Evolutionary conservation across 1,140 invertebrate genomes (phyloP), one percentile per base, ranked within the genome.

Genomic region (Apocrypta bakeri): DNA sequence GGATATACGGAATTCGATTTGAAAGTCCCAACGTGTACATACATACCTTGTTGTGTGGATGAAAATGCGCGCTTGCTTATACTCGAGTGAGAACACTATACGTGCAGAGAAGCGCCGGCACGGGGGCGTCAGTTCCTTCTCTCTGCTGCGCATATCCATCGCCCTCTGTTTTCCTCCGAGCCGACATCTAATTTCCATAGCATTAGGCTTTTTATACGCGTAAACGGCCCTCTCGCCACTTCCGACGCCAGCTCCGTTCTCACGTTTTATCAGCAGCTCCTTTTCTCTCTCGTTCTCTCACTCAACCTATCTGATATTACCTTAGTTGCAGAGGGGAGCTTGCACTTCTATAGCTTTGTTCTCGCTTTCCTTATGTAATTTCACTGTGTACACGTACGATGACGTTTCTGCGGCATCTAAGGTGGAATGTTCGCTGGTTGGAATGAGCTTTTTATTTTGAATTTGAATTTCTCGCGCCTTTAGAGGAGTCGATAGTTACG

Each of bases 111-210:
- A 29, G 64, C n/a, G 64, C 64, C 24, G 64, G 64, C 24, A 27
- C 17, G 9, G 9, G 64, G 64, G 64, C 27, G 27, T 66, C 14
- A 66, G 24, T 66, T 37, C 33, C 66, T 31, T 69, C 71, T 72
- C 79, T 79, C 72, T 29, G 63, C 25, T 11, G 27, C 76, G 25
- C 75, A 14, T 24, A 71, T 79, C 71, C 68, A 84, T 85, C 71
- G 74, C 21, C 85, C 85, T 89, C 87, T 89, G 87, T 89, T 89
- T 90, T 88, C 85, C 56, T 84, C 85, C 17, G 2, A n/a, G 48
- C 83, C 86, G 88, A 89, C 88, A 89, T 91, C 88, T 89, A 91
- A 91, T 91, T 91, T 91, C 90, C 90, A 91, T 91, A 88, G 85
- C 86, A 90, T 91, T 91, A 91, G 85, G 84, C 85, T 84, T 76